Evolutionary conservation across 1,140 invertebrate species (phyloP), one percentile per base, ranked within the genome.

Genomic region (Drosophila kanapiae): DNA sequence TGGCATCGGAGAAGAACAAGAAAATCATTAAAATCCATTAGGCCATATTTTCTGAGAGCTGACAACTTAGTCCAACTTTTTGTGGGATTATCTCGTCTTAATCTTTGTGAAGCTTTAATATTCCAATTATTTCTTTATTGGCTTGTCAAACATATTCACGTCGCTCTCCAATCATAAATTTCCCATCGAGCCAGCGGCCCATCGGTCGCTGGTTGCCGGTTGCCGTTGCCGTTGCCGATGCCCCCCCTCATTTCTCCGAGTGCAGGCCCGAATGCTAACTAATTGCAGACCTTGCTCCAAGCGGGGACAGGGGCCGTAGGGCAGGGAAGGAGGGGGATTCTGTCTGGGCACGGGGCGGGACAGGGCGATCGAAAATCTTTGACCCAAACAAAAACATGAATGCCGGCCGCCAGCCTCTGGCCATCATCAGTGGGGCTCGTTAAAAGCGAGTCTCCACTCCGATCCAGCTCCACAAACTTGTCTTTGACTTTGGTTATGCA

Each of bases 401-500:
- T 65, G 61, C 65, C 65, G 61, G 68, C 75, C 54, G 62, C 59
- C 40, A 51, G 78, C 82, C 82, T 40, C 45, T 75, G 75, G 82
- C 78, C 64, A 85, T 85, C 82, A 85, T 81, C 82, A 84, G 78
- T 58, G 49, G 35, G 63, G 74, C 82, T 85, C 82, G 82, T 84
- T 84, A 85, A 84, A 72, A 81, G 71, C 72, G 49, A 64, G 72
- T 64, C 51, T 49, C 58, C 63, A 27, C 63, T 37, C 14, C 42
- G 58, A 16, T 31, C 37, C 48, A 23, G 27, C 37, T 47, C 9
- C 47, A 58, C 49, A 48, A 67, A 40, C 38, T 47, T 47, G 53
- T 37, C 45, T 67, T 68, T 65, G 40, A 37, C 37, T 42, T 61
- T 42, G 43, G n/a, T 27, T 10, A 35, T 43, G 57, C 18, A 65